Evolutionary conservation across 1,140 invertebrate species (phyloP).

Genomic region (Drosophila micromelanica): DNA sequence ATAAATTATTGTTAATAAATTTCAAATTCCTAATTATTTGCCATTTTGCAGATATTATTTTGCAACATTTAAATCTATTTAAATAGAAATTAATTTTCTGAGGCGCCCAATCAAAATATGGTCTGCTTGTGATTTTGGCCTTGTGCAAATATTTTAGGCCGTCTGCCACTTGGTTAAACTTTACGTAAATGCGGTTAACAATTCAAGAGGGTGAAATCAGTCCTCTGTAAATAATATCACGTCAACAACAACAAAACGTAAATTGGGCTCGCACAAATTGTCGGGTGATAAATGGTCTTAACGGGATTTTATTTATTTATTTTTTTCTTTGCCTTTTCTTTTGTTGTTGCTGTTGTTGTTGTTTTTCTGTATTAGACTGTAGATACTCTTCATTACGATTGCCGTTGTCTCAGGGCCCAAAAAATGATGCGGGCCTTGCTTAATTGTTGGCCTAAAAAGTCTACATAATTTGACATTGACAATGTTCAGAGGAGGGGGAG

Average conservation of each 20-base stretch:
- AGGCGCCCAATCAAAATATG: background rate
- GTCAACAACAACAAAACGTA: constrained; percentile 51
- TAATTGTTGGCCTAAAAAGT: constrained; percentile 80
- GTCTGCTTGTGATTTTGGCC: constrained; percentile 19
- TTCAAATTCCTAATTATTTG: too few relatives aligned
- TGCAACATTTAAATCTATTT: constrained; percentile 1
- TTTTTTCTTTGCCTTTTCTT: background rate
- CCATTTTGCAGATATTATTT: background rate
- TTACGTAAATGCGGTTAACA: constrained; percentile 68
- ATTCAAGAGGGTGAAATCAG: constrained; percentile 76
- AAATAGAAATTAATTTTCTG: constrained; percentile 8
- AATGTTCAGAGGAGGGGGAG: constrained; percentile 28
- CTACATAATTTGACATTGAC: constrained; percentile 80
- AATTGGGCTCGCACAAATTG: constrained; percentile 69
- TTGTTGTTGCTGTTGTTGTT: constrained; percentile 13
- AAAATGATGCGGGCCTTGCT: constrained; percentile 49
- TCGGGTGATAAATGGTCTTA: constrained; percentile 80
- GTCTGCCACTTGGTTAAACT: constrained; percentile 31
- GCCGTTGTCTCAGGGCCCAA: constrained; percentile 4
- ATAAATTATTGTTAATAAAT: too few relatives aligned
- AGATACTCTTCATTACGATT: constrained; percentile 57
- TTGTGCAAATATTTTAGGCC: constrained; percentile 51
- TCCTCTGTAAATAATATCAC: constrained; percentile 80
- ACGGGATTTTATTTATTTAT: constrained; percentile 73
- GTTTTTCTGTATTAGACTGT: constrained; percentile 42